These are phyloP conservation scores for Hystrix brachyura DNA, from an alignment of 2,113 vertebrate genomes.

Conservation along the genomic window DNA sequence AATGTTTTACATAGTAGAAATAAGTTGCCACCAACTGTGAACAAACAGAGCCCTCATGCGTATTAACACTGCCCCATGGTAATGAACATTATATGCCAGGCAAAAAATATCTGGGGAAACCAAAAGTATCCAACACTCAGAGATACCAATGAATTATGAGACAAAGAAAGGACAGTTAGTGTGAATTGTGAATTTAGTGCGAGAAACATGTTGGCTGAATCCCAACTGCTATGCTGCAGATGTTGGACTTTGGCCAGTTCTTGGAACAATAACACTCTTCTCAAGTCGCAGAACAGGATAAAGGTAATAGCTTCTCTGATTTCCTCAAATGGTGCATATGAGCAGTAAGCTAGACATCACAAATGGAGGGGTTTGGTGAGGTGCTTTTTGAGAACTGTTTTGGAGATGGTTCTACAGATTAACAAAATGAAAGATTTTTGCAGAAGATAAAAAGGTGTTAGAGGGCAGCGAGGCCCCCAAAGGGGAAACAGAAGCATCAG, in stretches of 20 bases:
- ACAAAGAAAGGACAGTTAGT: background rate
- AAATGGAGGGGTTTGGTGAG: background rate
- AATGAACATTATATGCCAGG: background rate
- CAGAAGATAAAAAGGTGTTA: conserved; percentile 23
- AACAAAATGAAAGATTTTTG: background rate
- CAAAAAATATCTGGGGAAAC: background rate
- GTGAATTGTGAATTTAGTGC: conserved; percentile 19
- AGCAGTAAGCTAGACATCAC: background rate
- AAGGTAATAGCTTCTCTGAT: background rate
- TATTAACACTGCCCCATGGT: background rate
- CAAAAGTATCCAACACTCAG: background rate
- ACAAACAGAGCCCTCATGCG: background rate
- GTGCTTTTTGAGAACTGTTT: background rate
- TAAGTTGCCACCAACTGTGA: background rate
- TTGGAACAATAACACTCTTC: background rate
- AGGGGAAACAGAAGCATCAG: background rate
- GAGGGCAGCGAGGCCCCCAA: background rate
- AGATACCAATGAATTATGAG: background rate
- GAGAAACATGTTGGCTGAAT: background rate
- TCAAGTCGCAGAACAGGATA: background rate
- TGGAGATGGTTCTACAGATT: background rate
- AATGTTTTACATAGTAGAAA: background rate
- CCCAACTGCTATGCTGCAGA: background rate
- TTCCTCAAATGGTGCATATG: background rate
- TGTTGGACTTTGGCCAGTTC: background rate